phyloP scores from a whole-genome alignment of 2,113 vertebrate species.

The Galemys pyrenaicus region DNA sequence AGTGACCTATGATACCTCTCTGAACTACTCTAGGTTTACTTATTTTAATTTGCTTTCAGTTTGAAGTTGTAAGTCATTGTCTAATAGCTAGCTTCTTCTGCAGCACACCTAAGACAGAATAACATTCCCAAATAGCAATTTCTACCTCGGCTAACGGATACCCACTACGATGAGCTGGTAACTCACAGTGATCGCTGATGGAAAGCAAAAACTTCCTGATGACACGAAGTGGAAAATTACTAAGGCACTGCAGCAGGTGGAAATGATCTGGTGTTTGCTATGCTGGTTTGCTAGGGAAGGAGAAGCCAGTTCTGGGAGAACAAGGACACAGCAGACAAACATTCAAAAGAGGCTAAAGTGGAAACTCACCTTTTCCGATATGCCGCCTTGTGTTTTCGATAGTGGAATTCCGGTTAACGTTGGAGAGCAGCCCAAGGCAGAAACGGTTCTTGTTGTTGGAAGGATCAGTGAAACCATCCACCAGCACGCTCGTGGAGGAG shows the following conservation, averaged over 20 bases:
- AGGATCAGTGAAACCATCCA: conserved; percentile 99
- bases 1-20: not conserved
- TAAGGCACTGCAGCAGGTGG: not conserved
- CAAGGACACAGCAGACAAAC: accelerated
- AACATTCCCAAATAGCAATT: not conserved
- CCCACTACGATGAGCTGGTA: not conserved
- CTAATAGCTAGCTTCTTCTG: not conserved
- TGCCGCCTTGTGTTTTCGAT: conserved; percentile 98
- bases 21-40: not conserved
- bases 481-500: conserved; percentile 96
- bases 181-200: conserved; percentile 50
- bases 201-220: conserved; percentile 61
- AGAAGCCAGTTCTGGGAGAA: not conserved
- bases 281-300: not conserved
- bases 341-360: not conserved
- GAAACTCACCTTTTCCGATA: conserved; percentile 94
- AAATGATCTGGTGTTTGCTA: not conserved
- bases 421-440: conserved; percentile 98
- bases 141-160: conserved; percentile 33
- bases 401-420: conserved; percentile 99
- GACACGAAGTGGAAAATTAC: conserved; percentile 53
- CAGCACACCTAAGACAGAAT: not conserved
- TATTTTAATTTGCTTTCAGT: not conserved
- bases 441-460: conserved; percentile 99
- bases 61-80: not conserved